Conservation (phyloP, 2,797 vertebrate species). For the Silurus lanzhouensis region DNA sequence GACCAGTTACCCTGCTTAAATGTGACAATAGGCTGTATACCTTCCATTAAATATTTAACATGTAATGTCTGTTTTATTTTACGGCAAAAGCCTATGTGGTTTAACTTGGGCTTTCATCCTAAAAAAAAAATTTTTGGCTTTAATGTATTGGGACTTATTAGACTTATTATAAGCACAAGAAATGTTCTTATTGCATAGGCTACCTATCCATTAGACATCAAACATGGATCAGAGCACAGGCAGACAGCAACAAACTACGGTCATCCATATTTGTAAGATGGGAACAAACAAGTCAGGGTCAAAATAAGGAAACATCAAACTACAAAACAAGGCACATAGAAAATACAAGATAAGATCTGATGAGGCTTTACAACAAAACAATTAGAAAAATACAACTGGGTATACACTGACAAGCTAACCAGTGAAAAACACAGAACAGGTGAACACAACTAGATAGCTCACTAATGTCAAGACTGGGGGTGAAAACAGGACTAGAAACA, state of each 20-base stretch:
- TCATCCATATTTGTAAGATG: background rate
- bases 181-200: too few relatives aligned
- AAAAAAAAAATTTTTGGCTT: too few relatives aligned
- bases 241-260: background rate
- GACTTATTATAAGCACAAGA: too few relatives aligned
- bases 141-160: too few relatives aligned
- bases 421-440: constrained; percentile 5
- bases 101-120: too few relatives aligned
- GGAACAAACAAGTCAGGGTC: background rate
- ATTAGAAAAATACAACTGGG: background rate
- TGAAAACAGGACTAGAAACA: background rate
- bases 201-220: background rate
- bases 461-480: background rate
- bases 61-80: background rate
- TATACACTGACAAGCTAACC: background rate
- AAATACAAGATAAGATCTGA: background rate
- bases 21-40: too few relatives aligned
- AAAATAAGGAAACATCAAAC: background rate
- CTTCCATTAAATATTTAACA: background rate
- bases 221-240: background rate
- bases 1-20: too few relatives aligned
- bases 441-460: background rate
- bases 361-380: background rate
- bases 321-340: background rate
- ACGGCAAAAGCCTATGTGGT: too few relatives aligned